Evolutionary conservation across 1,140 invertebrate genomes (phyloP).

Genomic region (Melipona quadrifasciata): DNA sequence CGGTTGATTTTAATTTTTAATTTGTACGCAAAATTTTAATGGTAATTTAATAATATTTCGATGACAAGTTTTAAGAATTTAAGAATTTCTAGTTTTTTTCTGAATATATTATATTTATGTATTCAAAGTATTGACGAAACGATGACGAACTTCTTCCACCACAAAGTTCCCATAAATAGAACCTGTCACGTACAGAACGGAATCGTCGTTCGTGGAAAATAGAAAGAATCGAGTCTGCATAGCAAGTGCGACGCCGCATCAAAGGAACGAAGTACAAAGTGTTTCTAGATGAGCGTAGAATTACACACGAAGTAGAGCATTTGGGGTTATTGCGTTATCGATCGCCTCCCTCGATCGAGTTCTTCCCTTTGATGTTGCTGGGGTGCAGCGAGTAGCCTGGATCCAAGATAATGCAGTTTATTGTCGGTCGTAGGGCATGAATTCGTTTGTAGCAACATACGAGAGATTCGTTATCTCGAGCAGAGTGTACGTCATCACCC

Average conservation of each 20-base stretch:
- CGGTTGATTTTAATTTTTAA: background rate
- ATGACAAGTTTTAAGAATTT: background rate
- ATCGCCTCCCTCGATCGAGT: slow-evolving; percentile 49
- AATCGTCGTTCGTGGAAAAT: background rate
- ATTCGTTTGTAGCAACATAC: slow-evolving; percentile 43
- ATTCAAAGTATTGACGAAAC: background rate
- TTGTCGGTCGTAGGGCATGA: slow-evolving; percentile 43
- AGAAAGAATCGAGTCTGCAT: background rate
- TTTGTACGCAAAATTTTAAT: background rate
- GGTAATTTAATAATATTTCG: background rate
- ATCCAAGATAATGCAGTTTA: slow-evolving; percentile 45
- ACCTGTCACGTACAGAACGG: background rate
- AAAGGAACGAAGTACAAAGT: slow-evolving; percentile 13
- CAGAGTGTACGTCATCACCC: slow-evolving; percentile 53
- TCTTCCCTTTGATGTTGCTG: slow-evolving; percentile 58
- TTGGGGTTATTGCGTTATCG: slow-evolving; percentile 39
- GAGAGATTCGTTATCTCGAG: slow-evolving; percentile 69
- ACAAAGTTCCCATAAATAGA: background rate
- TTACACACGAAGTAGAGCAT: slow-evolving; percentile 13
- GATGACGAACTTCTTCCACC: background rate
- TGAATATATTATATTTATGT: background rate
- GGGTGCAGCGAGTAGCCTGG: slow-evolving; percentile 40
- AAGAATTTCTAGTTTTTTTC: background rate
- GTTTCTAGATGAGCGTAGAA: slow-evolving; percentile 27
- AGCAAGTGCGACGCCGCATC: background rate